Evolutionary conservation across 2,113 vertebrate species (phyloP).

Genomic region (Stomatorhinus ivindoensis): DNA sequence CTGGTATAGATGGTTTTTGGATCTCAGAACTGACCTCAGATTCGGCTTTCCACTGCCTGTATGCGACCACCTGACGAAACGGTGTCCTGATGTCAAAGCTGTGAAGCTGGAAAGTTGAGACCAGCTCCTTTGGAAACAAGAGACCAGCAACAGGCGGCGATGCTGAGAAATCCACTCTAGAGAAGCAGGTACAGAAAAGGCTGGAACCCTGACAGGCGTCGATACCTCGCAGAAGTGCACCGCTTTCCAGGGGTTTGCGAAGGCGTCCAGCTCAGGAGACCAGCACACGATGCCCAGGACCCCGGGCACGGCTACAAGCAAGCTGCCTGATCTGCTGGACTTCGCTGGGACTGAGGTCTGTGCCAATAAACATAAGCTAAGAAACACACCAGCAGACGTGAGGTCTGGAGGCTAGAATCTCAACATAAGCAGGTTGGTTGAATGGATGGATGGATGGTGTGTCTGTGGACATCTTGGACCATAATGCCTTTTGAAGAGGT

Average conservation of each 20-base stretch:
- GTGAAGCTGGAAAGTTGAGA: constrained; percentile 53
- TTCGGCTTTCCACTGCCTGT: constrained; percentile 55
- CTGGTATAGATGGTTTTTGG: background rate
- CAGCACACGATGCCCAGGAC: constrained; percentile 52
- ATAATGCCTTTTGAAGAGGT: background rate
- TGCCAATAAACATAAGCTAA: background rate
- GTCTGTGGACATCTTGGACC: background rate
- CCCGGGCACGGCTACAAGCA: constrained; percentile 49
- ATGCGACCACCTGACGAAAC: constrained; percentile 53
- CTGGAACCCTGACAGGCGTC: background rate
- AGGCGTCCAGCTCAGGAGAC: constrained; percentile 47
- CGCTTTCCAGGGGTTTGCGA: constrained; percentile 51
- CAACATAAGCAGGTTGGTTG: background rate
- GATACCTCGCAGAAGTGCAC: constrained; percentile 59
- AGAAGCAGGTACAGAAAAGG: background rate
- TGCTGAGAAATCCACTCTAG: background rate
- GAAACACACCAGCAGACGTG: background rate
- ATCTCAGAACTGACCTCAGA: constrained; percentile 44
- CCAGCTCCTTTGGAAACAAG: constrained; percentile 43
- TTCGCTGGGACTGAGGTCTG: constrained; percentile 51
- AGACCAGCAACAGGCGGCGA: background rate
- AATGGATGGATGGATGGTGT: background rate
- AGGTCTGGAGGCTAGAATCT: background rate
- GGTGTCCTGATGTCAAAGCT: constrained; percentile 57
- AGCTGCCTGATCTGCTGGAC: constrained; percentile 45